phyloP scores from a whole-genome alignment of 2,113 vertebrate species.

The Pantherophis guttatus region DNA sequence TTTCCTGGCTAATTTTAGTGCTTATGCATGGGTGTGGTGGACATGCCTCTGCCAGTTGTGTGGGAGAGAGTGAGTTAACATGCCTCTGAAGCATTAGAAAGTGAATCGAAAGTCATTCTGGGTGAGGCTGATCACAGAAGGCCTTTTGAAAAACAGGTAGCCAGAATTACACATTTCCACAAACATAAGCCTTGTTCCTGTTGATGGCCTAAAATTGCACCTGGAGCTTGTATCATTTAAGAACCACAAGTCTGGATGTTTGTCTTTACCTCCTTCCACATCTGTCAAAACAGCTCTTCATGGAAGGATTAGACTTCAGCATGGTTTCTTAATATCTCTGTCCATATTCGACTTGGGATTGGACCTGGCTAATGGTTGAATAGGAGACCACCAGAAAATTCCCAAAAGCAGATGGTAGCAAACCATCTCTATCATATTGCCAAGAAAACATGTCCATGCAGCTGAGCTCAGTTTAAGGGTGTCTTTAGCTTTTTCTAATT shows the following conservation, averaged over 20 bases:
- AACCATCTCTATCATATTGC: not conserved
- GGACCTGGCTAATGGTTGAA: not conserved
- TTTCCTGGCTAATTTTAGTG: conserved; percentile 40
- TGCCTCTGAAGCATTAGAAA: conserved; percentile 25
- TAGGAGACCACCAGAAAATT: not conserved
- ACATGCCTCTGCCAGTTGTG: not conserved
- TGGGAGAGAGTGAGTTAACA: not conserved
- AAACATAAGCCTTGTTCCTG: not conserved
- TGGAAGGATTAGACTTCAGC: not conserved
- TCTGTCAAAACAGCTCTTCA: not conserved
- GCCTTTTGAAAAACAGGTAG: not conserved
- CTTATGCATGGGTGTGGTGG: conserved; percentile 38
- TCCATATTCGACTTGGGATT: not conserved
- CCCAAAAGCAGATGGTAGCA: not conserved
- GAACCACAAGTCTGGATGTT: not conserved
- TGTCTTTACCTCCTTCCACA: no score
- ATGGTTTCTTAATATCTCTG: not conserved
- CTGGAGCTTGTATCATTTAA: not conserved
- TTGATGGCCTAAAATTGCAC: not conserved
- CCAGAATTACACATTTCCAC: not conserved
- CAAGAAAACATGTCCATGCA: not conserved
- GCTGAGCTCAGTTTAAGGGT: not conserved
- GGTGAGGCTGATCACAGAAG: not conserved
- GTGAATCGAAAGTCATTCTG: not conserved
- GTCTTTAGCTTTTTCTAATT: not conserved